Evolutionary conservation across 2,888 invertebrate species (phyloP), one percentile per base, ranked within the genome.

Genomic region (Erpobdella octoculata): DNA sequence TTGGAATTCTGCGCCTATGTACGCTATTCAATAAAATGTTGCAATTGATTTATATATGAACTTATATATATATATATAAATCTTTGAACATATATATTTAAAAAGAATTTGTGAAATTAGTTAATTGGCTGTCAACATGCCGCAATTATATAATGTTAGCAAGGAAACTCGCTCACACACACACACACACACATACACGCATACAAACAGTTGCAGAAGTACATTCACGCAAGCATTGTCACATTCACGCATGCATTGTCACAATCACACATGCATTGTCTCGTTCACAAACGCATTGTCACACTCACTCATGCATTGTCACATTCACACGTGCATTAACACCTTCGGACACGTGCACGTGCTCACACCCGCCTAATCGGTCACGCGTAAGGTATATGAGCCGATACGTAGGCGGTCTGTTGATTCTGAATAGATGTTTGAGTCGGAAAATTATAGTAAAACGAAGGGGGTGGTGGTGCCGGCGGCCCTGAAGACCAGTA

Each of bases 351-450:
- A 62, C 33, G 8, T 25, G 25, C 25, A 21, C 59, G 8, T 58
- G 15, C 21, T 21, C 25, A 12, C 5, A 59, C 28, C 31, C 59
- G 28, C 5, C 31, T 28, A 59, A 25, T 59, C 59, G 28, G 3
- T 59, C 62, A 62, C 33, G 35, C 62, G 62, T 62, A 62, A 9
- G 62, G 62, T 33, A 62, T 33, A 41, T 41, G 46, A 15, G 46
- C 12, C 46, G 46, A 15, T n/a, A 41, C 46, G 62, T 62, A 62
- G 31, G 35, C 35, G 8, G 31, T n/a, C 31, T 62, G 62, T 35
- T 62, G 62, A 31, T 62, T 62, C 62, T 62, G 62, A 31, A 62
- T 62, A 35, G 62, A 62, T 62, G 62, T 33, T 62, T 62, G 62
- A n/a, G 62, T n/a, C n/a, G 62, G 33, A 35, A 62, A 62, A 33